Evolutionary conservation across 2,113 vertebrate genomes (phyloP).

Genomic region (Dipodomys stephensi): DNA sequence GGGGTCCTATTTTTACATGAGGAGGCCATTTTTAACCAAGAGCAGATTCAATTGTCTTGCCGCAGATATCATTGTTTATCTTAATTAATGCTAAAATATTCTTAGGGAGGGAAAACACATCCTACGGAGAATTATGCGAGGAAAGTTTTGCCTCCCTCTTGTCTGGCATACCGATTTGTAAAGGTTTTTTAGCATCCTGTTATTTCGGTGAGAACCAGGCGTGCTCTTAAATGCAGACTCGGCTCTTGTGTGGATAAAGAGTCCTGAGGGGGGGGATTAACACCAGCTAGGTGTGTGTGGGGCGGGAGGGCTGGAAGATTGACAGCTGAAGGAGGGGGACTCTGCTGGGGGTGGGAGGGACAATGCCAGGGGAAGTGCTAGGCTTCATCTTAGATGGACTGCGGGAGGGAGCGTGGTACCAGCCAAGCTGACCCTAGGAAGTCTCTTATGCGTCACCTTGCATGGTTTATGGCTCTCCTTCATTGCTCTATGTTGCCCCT

Average conservation of each 20-base stretch:
- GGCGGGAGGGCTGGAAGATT: neutral
- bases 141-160: slow-evolving; percentile 81
- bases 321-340: slow-evolving; percentile 1
- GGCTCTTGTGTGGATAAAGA: slow-evolving; percentile 49
- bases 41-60: slow-evolving; percentile 84
- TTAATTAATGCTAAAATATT: slow-evolving; percentile 89
- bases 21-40: slow-evolving; percentile 73
- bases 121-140: slow-evolving; percentile 85
- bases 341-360: neutral
- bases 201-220: slow-evolving; percentile 63
- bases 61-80: slow-evolving; percentile 86
- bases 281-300: neutral
- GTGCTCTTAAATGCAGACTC: slow-evolving; percentile 50
- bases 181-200: slow-evolving; percentile 72
- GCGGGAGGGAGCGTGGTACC: neutral
- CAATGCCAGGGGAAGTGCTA: neutral
- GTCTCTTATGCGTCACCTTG: neutral
- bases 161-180: slow-evolving; percentile 81
- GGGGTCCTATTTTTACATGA: slow-evolving; percentile 76
- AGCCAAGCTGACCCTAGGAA: neutral
- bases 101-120: slow-evolving; percentile 81
- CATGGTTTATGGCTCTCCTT: too few relatives aligned
- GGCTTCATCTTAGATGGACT: neutral
- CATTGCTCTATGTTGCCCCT: too few relatives aligned
- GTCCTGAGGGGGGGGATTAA: slow-evolving; percentile 41